phyloP scores from a whole-genome alignment of 1,140 invertebrate species.

The Brachionus manjavacas region DNA sequence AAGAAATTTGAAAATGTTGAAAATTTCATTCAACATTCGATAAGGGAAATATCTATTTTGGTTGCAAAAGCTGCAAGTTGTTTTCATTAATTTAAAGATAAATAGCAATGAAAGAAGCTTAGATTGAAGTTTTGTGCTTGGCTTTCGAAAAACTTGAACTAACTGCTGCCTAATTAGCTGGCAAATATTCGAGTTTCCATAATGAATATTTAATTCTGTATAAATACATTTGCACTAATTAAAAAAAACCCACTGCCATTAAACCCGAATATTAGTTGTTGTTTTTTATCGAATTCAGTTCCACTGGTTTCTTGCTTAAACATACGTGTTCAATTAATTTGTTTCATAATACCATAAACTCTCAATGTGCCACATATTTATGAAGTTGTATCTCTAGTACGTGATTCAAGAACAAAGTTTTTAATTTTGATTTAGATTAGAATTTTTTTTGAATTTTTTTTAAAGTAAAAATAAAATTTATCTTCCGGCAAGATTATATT shows the following conservation, averaged over 20 bases:
- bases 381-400: background rate
- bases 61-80: background rate
- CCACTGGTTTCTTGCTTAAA: background rate
- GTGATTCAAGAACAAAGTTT: background rate
- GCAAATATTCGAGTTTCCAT: background rate
- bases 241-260: background rate
- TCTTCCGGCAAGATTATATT: background rate
- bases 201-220: background rate
- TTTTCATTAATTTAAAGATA: background rate
- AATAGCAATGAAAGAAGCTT: background rate
- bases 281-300: background rate
- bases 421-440: background rate
- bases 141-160: background rate
- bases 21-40: background rate
- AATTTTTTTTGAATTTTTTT: background rate
- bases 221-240: constrained; percentile 5
- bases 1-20: background rate
- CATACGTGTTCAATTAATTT: background rate
- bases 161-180: background rate
- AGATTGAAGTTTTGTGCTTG: background rate
- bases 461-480: background rate
- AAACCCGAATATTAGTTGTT: background rate
- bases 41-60: background rate
- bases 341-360: background rate
- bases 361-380: background rate